Base-by-base conservation (phyloP, 1,140 invertebrate species). In the Aphaenogaster rudis region DNA sequence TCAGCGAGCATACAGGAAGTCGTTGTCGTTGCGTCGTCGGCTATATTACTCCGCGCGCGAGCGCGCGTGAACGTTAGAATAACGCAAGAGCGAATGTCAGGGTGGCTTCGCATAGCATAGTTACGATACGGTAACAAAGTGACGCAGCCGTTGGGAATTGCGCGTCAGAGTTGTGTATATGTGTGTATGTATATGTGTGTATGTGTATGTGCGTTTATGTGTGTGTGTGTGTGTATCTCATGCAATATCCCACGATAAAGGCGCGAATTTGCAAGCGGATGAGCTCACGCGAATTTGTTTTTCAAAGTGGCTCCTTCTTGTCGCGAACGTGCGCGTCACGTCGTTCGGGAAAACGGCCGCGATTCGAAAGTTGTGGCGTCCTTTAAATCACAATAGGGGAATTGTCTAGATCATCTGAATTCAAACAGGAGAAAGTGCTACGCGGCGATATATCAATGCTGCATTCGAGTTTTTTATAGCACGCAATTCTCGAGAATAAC, bases 81-180 rank as follows among this genome's bases (percentile, higher is more conserved):
- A 36, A 54, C 79, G 63, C 64, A 36, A 42, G 57, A 79, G 57
- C 64, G 48, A 71, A 69, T 50, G 48, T 81, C 74, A 59, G 72
- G 48, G 71, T 76, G 11, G 69, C 54, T 61, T 61, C 80, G 69
- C 42, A 15, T 84, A 76, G 69, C 80, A 8, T 69, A 69, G 80
- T 84, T 84, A 84, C 69, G 80, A 84, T 76, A 84, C 69, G 69
- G 33, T 84, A 84, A 84, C 80, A 84, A 84, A 82, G 67, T 82
- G 80, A 84, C 42, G n/a, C 57, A 84, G 54, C 54, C 67, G 54
- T 28, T 57, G 28, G 48, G 42, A 78, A 21, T 39, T 52, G 74
- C 36, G 21, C 72, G 36, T 48, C 66, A 69, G 15, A 4, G n/a
- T 21, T 21, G 45, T 33, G 57, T 63, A 1, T 9, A 42, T 45